These are phyloP conservation scores for Cuculus canorus DNA, from an alignment of 2,797 vertebrate species.

Conservation along the genomic window DNA sequence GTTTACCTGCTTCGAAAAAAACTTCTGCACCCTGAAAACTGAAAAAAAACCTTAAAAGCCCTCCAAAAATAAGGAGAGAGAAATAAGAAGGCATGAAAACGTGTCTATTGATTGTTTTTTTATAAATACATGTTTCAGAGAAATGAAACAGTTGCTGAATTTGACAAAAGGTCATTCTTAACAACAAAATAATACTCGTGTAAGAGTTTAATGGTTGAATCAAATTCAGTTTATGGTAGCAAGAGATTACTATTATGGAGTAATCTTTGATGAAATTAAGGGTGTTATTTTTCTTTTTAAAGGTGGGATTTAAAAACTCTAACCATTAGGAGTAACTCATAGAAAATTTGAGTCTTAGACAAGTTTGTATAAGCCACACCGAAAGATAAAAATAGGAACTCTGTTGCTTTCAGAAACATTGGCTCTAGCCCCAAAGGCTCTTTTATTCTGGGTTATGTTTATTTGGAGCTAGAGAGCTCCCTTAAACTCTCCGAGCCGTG, in stretches of 20 bases:
- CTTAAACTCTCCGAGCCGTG: no score
- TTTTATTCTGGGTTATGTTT: rapidly evolving
- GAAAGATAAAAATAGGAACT: background rate
- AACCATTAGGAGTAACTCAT: background rate
- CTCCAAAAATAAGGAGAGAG: background rate
- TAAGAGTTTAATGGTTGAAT: background rate
- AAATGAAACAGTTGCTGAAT: conserved; percentile 1
- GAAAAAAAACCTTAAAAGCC: background rate
- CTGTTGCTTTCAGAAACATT: background rate
- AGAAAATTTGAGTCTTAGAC: background rate
- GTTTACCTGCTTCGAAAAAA: background rate
- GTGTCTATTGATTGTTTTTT: background rate
- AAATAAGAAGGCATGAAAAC: background rate
- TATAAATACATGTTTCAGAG: background rate
- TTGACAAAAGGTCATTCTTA: background rate
- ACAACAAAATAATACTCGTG: background rate
- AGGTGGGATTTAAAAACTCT: background rate
- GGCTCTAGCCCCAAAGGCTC: background rate
- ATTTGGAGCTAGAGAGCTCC: background rate
- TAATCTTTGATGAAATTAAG: background rate
- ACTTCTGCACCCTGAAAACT: background rate
- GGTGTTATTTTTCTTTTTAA: background rate
- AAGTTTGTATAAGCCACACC: background rate
- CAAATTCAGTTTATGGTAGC: background rate
- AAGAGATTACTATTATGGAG: background rate